A percentile compares a stretch with the other conserved stretches of the same genome.
Evolutionary conservation across 2,113 vertebrate species (phyloP).

Genomic region (Natator depressus): DNA sequence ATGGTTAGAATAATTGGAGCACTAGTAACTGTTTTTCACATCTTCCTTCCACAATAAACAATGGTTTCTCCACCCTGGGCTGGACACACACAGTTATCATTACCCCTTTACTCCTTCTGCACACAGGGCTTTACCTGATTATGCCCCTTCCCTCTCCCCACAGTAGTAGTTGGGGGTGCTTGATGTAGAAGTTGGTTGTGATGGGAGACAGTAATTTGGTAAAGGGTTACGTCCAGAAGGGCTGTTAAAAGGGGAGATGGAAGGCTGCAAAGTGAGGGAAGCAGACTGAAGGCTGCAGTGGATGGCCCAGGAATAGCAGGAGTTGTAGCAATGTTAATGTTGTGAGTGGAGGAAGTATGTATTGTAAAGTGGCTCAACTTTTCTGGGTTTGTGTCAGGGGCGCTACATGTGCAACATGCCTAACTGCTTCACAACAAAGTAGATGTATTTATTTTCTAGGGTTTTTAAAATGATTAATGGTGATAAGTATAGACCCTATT

Average conservation of each 20-base stretch:
- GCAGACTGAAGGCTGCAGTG: not conserved
- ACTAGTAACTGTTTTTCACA: slow-evolving; percentile 1
- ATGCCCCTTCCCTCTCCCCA: not conserved
- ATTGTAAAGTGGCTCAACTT: not conserved
- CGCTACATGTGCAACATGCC: not conserved
- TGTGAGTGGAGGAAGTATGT: not conserved
- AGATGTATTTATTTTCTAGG: accelerated
- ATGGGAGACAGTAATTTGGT: not conserved
- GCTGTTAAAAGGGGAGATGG: not conserved
- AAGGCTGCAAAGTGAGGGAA: not conserved
- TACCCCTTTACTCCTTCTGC: not conserved
- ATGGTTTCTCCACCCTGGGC: not conserved
- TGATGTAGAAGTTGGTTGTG: not conserved
- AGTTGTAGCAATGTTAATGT: not conserved
- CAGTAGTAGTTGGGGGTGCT: not conserved
- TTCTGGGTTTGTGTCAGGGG: not conserved
- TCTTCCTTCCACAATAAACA: not conserved
- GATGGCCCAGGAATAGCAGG: not conserved
- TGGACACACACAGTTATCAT: accelerated
- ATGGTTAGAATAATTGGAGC: not conserved
- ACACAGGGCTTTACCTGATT: not conserved
- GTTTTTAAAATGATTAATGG: not conserved
- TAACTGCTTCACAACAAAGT: not conserved
- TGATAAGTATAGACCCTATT: not conserved
- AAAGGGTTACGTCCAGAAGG: not conserved